Conservation (phyloP, 2,797 vertebrate genomes). For the Gallinago nigripennis region DNA sequence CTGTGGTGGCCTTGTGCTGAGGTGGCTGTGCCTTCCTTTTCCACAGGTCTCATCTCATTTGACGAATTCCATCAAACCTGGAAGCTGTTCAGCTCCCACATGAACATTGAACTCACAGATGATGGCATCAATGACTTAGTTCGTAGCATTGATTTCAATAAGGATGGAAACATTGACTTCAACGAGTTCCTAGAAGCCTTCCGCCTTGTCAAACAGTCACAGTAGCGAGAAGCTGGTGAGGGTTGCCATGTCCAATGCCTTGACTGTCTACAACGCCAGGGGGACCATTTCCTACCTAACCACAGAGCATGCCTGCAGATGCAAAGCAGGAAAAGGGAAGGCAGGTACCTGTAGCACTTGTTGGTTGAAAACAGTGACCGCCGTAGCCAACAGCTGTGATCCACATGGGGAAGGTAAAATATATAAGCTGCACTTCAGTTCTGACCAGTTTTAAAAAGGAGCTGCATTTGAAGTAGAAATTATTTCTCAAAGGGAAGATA, state of each 20-base stretch:
- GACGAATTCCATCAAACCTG: conserved; percentile 92
- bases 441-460: not conserved
- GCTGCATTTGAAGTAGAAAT: not conserved
- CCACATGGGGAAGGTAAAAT: not conserved
- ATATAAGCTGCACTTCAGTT: not conserved
- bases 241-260: not conserved
- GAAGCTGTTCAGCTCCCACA: conserved; percentile 91
- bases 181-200: conserved; percentile 98
- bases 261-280: not conserved
- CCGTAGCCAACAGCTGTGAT: not conserved
- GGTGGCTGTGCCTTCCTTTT: not conserved
- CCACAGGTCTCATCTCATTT: conserved; percentile 87
- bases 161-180: conserved; percentile 94
- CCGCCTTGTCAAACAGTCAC: conserved; percentile 83
- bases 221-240: not conserved
- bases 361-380: rapidly evolving
- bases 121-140: conserved; percentile 85
- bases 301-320: not conserved
- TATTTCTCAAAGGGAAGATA: not conserved
- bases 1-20: rapidly evolving
- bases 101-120: conserved; percentile 85
- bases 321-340: not conserved
- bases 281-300: not conserved
- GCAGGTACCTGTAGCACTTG: not conserved
- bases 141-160: conserved; percentile 94